Conservation (phyloP, 2,113 vertebrate genomes). For the Bettongia penicillata region DNA sequence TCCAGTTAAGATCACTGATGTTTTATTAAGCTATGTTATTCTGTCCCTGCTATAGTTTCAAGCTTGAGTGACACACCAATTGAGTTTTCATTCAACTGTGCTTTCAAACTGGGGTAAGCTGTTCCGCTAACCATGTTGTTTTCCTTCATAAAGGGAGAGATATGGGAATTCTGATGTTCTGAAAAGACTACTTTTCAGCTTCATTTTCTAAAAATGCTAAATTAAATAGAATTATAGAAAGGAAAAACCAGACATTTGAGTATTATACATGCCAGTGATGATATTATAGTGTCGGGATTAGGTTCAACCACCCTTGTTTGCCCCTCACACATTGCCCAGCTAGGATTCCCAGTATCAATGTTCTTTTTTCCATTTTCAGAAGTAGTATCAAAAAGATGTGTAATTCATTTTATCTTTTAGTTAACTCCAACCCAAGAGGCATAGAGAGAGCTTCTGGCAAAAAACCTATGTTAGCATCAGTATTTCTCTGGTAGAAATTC, state of each 20-base stretch:
- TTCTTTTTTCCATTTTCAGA: neutral
- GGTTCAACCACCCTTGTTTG: neutral
- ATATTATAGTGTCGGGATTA: neutral
- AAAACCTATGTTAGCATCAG: neutral
- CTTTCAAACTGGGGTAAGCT: slow-evolving; percentile 24
- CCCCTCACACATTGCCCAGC: neutral
- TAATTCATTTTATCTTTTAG: neutral
- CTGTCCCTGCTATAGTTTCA: neutral
- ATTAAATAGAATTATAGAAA: neutral
- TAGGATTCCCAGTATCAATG: neutral
- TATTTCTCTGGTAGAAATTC: neutral
- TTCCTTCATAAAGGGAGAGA: neutral
- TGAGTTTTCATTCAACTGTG: slow-evolving; percentile 12
- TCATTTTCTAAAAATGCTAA: neutral
- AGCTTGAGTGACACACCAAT: neutral
- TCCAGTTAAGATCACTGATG: neutral
- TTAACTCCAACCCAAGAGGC: neutral
- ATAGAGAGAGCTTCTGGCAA: neutral
- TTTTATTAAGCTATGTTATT: neutral
- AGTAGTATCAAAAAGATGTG: neutral
- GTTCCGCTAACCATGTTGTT: neutral
- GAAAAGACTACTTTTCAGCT: neutral
- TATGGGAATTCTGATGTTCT: slow-evolving; percentile 8
- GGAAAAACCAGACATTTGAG: neutral
- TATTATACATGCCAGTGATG: neutral